Conservation (phyloP, 1,140 invertebrate genomes). For the Polyergus mexicanus region DNA sequence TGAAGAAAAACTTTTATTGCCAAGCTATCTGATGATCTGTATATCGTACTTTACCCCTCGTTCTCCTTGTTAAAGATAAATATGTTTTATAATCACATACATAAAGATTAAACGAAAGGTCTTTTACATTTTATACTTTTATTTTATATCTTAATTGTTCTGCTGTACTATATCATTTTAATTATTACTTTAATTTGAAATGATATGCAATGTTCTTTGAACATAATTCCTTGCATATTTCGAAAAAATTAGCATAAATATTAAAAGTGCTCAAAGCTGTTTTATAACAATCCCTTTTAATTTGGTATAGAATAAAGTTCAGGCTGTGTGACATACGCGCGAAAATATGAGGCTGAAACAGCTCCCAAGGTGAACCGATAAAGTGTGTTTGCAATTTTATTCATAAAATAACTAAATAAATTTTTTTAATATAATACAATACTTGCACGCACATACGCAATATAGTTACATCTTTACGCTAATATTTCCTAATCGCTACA, state of each 20-base stretch:
- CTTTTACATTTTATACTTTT: conserved; percentile 1
- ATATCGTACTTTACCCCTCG: background rate
- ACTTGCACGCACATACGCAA: conserved; percentile 71
- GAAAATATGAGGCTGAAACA: background rate
- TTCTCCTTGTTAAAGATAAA: background rate
- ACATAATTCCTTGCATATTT: no score
- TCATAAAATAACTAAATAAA: conserved; percentile 80
- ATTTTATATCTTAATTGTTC: no score
- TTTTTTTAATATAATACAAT: conserved; percentile 79
- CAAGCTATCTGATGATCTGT: background rate
- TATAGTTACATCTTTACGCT: conserved; percentile 68
- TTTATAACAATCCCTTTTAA: no score
- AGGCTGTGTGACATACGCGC: background rate
- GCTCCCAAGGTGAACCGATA: conserved; percentile 32
- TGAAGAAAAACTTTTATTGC: conserved; percentile 49
- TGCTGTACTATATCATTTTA: no score
- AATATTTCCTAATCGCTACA: conserved; percentile 65
- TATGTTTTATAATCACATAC: background rate
- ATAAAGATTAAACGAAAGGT: background rate
- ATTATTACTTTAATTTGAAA: no score
- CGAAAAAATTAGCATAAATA: no score
- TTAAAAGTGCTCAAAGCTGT: no score
- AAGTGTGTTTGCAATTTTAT: conserved; percentile 72
- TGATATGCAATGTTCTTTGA: no score
- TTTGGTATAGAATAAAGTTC: no score